Base-by-base conservation (phyloP, 2,797 vertebrate species). In the Rhadinocentrus ornatus region DNA sequence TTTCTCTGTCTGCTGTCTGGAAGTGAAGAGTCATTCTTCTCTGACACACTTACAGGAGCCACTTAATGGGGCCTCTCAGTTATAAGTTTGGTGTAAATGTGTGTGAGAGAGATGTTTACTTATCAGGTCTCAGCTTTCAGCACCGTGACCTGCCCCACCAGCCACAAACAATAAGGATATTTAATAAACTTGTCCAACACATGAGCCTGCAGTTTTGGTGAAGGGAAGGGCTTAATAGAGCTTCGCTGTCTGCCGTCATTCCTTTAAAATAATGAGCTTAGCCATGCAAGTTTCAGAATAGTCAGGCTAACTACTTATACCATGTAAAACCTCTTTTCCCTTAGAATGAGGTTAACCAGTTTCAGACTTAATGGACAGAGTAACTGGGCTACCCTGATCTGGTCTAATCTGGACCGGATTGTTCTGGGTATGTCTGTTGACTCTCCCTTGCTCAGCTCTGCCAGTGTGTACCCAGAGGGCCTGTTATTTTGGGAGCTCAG, bases 401-500 rank as follows among this genome's bases (percentile, higher is more conserved):
- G 64, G 84, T 89, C 85, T 84, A 90, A 92, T 91, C 82, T 90
- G 86, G 89, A 83, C 84, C 75, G 75, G 77, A 75, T 73, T 91
- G 87, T 91, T 91, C 89, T 88, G 85, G 77, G 78, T 86, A 86
- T 88, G 75, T 86, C 81, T 90, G 89, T 86, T 90, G 88, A 87
- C 86, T 84, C 81, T 86, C 86, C 86, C 78, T 82, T 67, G 62
- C 86, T 87, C 84, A 66, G 86, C 83, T 68, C 85, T 88, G 85
- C 83, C 84, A 85, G 85, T 83, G 78, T 81, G 83, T 35, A 74
- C 91, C 91, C 89, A 86, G 69, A 84, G 90, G 90, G 85, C 82
- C 86, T 90, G 91, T 92, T 93, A 93, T 94, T 94, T 93, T 90
- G 75, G 89, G 91, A 93, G 84, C 86, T 89, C 89, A 89, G 90